phyloP scores from a whole-genome alignment of 64 coral and sea anemone species.

The Porites lutea region DNA sequence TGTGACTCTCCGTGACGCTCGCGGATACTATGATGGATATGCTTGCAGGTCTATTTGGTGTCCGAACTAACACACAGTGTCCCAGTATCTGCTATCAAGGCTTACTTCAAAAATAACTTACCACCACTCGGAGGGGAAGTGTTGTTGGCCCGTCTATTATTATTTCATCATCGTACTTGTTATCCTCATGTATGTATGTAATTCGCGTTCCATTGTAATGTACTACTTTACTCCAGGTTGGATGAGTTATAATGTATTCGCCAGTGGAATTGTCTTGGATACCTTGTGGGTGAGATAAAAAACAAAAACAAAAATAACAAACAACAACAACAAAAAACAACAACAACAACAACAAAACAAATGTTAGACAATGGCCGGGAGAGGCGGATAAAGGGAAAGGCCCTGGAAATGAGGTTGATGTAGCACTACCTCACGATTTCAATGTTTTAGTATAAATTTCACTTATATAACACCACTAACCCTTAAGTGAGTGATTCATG shows the following conservation, averaged over 20 bases:
- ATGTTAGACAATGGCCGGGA: no score
- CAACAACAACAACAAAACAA: not conserved
- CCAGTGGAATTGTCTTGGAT: slow-evolving; percentile 22
- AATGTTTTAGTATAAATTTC: no score
- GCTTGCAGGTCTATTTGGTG: no score
- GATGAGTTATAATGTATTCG: slow-evolving; percentile 16
- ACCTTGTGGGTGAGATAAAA: not conserved
- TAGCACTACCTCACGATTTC: no score
- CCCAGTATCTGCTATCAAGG: no score
- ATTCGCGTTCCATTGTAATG: slow-evolving; percentile 43
- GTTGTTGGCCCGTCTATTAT: slow-evolving; percentile 42
- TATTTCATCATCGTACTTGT: slow-evolving; percentile 14
- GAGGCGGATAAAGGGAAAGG: no score
- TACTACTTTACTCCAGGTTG: slow-evolving; percentile 7
- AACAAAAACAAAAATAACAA: not conserved
- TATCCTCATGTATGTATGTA: not conserved
- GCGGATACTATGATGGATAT: no score
- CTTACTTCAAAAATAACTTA: not conserved
- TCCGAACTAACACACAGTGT: no score
- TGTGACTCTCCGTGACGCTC: no score
- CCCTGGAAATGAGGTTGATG: no score
- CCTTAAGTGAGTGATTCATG: no score
- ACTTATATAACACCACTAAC: no score
- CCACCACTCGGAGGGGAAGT: not conserved
- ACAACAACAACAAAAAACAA: not conserved